Conservation (phyloP, 1,140 invertebrate species). For the Pseudachorutes palmiensis region DNA sequence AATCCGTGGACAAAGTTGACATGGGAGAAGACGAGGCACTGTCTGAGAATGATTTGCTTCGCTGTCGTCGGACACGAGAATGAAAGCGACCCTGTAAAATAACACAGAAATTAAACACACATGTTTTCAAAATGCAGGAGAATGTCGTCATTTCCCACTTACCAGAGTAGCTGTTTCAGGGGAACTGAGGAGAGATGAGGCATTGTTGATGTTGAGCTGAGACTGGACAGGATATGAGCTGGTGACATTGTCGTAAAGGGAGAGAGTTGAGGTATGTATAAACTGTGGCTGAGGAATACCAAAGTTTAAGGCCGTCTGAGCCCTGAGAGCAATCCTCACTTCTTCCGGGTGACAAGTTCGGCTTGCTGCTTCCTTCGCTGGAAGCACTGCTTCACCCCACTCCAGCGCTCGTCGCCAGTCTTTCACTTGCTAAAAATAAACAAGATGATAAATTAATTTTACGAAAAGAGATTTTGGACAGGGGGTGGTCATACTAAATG, state of each 20-base stretch:
- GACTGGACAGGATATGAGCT: not conserved
- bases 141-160: not conserved
- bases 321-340: constrained; percentile 6
- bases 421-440: constrained; percentile 27
- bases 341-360: constrained; percentile 10
- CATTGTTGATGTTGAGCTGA: not conserved
- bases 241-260: constrained; percentile 30
- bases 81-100: not conserved
- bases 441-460: constrained; percentile 19
- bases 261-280: constrained; percentile 17
- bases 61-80: not conserved
- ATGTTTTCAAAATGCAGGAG: not conserved
- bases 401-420: constrained; percentile 22
- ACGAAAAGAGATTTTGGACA: not conserved
- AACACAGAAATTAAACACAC: not conserved
- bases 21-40: not conserved
- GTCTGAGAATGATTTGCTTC: constrained; percentile 14
- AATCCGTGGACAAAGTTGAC: not conserved
- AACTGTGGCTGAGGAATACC: not conserved
- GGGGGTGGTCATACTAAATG: constrained; percentile 26
- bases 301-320: not conserved
- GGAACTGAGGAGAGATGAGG: not conserved
- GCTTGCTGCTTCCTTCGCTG: constrained; percentile 13
- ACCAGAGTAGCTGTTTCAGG: not conserved
- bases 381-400: constrained; percentile 22